Base-by-base conservation (phyloP, 2,888 invertebrate species). In the Merodon equestris region DNA sequence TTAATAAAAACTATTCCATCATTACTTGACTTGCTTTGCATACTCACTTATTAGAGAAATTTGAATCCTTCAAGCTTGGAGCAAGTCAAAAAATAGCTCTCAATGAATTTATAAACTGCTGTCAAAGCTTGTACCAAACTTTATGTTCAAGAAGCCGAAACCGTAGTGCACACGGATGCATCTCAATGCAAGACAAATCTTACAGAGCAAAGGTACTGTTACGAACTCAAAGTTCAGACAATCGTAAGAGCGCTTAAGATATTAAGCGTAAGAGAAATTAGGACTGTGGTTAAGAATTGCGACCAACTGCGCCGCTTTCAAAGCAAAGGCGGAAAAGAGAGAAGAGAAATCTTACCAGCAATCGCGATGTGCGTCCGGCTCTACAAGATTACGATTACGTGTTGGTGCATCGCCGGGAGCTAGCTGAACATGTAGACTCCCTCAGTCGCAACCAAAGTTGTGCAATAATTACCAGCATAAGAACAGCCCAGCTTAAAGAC, bases 131-230 rank as follows among this genome's bases (percentile, higher is more conserved):
- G 36, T 9, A 10, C 38, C 1, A 38, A 14, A 40, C 53, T 53
- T 17, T 53, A 53, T 12, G 17, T 10, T 34, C 40, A 53, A n/a
- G 53, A 36, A 17, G 40, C 40, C 36, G 53, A 53, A 19, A 48
- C 40, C 3, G 36, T 38, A 34, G 17, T 53, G 9, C 53, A 53
- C 13, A 34, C 34, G 1, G 53, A 53, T 17, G 53, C 53, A 10
- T 34, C 40, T 3, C 36, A 53, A 18, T 53, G 53, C 38, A 48
- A 48, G n/a, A 12, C 48, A 19, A n/a, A 5, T n/a, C 48, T n/a
- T 12, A 18, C 47, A 9, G 47, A 47, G 12, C 17, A 47, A 12
- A 10, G 48, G 1, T 48, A 48, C n/a, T 48, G 19, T 17, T 47
- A 47, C 17, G 47, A 47, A 15, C 17, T 47, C 1, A 17, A 47